Conservation (phyloP, 2,888 invertebrate species). For the Agrotis exclamationis region DNA sequence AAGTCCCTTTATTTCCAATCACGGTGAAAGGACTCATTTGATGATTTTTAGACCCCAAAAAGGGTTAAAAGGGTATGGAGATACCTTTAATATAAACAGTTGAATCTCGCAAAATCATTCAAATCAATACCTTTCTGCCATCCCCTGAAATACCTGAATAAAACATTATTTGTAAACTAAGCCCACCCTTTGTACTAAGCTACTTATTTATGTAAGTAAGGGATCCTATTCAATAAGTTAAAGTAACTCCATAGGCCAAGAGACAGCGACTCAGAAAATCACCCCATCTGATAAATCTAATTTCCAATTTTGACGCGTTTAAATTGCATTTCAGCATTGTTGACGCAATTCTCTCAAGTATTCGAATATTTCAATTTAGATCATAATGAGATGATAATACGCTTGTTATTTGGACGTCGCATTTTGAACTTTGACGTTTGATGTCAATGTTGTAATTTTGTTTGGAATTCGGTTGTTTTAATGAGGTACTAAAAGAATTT, state of each 20-base stretch:
- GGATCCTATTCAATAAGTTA: constrained; percentile 69
- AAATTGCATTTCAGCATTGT: constrained; percentile 57
- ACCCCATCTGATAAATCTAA: constrained; percentile 46
- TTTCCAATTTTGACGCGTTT: constrained; percentile 53
- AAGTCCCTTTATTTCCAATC: no score
- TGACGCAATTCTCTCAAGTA: constrained; percentile 45
- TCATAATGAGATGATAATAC: constrained; percentile 62
- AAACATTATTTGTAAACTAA: constrained; percentile 61
- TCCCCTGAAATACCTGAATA: constrained; percentile 56
- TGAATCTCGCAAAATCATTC: constrained; percentile 23
- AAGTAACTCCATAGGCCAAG: constrained; percentile 59
- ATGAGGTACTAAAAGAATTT: constrained; percentile 13
- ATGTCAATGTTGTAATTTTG: constrained; percentile 29
- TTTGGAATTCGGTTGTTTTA: constrained; percentile 39
- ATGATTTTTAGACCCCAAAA: no score
- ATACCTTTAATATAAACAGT: constrained; percentile 25
- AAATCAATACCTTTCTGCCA: constrained; percentile 34
- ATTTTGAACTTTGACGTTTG: constrained; percentile 43
- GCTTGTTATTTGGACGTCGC: constrained; percentile 37
- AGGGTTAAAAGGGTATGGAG: no score
- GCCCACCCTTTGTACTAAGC: constrained; percentile 58
- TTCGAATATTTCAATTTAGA: constrained; percentile 60
- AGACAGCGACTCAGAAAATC: constrained; percentile 33
- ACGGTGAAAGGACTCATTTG: no score
- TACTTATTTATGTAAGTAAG: constrained; percentile 68